Evolutionary conservation across 35 echinoderm and acorn worm species (phyloP).

Genomic region (Lytechinus variegatus): DNA sequence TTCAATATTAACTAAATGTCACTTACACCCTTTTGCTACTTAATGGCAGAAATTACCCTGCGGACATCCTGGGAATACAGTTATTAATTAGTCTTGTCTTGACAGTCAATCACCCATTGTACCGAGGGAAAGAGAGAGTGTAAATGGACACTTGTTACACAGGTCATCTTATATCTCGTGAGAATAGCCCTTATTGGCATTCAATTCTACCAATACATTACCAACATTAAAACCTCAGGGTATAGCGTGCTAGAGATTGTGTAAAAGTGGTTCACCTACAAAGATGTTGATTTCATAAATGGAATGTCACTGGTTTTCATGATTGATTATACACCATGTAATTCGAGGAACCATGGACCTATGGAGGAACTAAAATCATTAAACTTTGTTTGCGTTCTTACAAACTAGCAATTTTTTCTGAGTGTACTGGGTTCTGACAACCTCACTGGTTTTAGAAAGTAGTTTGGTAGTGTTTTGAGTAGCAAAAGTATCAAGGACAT

Average conservation of each 20-base stretch:
- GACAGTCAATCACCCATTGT: background rate
- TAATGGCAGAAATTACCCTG: background rate
- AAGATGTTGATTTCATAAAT: background rate
- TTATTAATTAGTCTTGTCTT: background rate
- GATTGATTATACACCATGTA: background rate
- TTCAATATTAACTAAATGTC: too few species aligned
- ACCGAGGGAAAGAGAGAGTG: background rate
- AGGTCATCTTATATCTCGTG: background rate
- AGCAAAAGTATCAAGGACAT: too few species aligned
- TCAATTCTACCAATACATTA: background rate
- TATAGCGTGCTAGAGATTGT: background rate
- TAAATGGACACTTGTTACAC: background rate
- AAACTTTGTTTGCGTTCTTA: background rate
- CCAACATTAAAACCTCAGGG: background rate
- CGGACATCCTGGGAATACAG: background rate
- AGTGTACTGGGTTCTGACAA: too few species aligned
- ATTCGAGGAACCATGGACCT: background rate
- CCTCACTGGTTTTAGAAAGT: too few species aligned
- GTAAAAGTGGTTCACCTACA: background rate
- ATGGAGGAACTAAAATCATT: too few species aligned
- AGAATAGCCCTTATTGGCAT: background rate
- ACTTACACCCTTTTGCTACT: too few species aligned
- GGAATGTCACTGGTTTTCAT: background rate
- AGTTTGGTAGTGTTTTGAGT: too few species aligned
- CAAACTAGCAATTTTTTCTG: too few species aligned